Evolutionary conservation across 35 echinoderm and acorn worm genomes (phyloP).

Genomic region (Anneissia japonica): DNA sequence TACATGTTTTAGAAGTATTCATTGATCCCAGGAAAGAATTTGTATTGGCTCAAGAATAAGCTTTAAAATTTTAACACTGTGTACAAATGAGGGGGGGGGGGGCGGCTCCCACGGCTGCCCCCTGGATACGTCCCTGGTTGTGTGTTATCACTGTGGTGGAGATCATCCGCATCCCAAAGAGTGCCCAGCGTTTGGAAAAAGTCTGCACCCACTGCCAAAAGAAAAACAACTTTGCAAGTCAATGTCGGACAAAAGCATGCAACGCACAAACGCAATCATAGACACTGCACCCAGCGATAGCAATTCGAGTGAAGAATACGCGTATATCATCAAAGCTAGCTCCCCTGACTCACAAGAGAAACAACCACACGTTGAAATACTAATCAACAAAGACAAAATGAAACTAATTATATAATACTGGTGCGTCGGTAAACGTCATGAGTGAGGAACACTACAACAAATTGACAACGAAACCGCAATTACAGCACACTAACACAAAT

Average conservation of each 20-base stretch:
- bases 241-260: not conserved
- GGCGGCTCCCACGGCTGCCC: not conserved
- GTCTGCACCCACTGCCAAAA: slow-evolving; percentile 7
- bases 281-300: too few relatives aligned
- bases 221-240: slow-evolving; percentile 5
- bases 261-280: not conserved
- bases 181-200: slow-evolving; percentile 35
- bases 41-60: slow-evolving; percentile 15
- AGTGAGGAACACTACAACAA: not conserved
- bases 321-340: too few relatives aligned
- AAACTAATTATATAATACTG: slow-evolving; percentile 1
- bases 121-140: not conserved
- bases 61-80: not conserved
- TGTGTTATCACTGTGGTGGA: slow-evolving; percentile 23
- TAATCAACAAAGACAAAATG: not conserved
- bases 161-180: slow-evolving; percentile 16
- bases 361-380: not conserved
- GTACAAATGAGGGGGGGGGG: not conserved
- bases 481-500: not conserved
- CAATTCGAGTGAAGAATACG: too few relatives aligned
- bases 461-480: not conserved
- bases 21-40: slow-evolving; percentile 12
- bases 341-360: too few relatives aligned
- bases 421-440: slow-evolving; percentile 11
- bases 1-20: slow-evolving; percentile 35